These are phyloP conservation scores for Tychaedon coryphoeus DNA, from an alignment of 2,113 vertebrate species.

Conservation along the genomic window DNA sequence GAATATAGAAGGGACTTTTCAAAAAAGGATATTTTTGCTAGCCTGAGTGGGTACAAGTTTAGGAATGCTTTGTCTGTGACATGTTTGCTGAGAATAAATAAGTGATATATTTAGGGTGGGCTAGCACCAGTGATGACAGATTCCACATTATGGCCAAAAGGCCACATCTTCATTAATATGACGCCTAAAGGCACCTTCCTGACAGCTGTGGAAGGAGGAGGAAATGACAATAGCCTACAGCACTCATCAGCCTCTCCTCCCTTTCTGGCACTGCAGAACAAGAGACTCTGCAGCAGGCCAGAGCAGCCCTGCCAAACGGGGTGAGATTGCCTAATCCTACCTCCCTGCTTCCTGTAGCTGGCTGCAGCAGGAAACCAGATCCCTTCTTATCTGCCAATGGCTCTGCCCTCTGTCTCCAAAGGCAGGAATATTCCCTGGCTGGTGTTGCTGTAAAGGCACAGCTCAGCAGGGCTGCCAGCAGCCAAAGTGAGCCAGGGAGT, in stretches of 20 bases:
- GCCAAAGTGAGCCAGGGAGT: background rate
- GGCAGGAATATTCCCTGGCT: background rate
- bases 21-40: background rate
- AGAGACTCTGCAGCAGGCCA: background rate
- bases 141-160: constrained; percentile 10
- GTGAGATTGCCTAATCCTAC: background rate
- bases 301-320: background rate
- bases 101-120: background rate
- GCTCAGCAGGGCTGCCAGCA: background rate
- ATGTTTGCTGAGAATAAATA: background rate
- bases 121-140: background rate
- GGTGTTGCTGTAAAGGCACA: background rate
- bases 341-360: background rate
- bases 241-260: constrained; percentile 12
- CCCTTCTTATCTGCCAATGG: background rate
- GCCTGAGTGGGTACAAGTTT: background rate
- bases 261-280: background rate
- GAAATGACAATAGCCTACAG: constrained; percentile 31
- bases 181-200: constrained; percentile 30
- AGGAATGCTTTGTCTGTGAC: background rate
- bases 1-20: background rate
- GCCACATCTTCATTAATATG: constrained; percentile 47
- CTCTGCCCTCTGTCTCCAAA: background rate
- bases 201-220: background rate
- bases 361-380: background rate